A percentile compares a stretch with the other conserved stretches of the same genome.
phyloP scores from a whole-genome alignment of 2,888 invertebrate species.

The Scaptodrosophila latifasciaeformis region DNA sequence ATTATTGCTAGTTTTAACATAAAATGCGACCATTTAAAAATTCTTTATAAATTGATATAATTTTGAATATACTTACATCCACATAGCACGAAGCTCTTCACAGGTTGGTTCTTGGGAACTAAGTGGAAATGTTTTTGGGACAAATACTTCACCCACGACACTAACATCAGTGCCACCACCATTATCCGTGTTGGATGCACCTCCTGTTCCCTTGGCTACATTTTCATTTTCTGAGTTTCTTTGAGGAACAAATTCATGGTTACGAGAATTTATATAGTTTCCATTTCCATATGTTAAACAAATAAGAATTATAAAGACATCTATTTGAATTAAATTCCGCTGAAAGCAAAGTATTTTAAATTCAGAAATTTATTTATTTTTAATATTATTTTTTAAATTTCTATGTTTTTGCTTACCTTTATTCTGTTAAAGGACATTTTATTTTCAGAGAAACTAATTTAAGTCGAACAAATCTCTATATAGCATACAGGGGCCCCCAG shows the following conservation, averaged over 20 bases:
- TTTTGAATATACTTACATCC: constrained; percentile 78
- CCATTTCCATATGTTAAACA: constrained; percentile 29
- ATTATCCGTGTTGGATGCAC: constrained; percentile 10
- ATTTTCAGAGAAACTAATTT: no score
- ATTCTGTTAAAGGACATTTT: no score
- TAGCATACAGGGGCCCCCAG: no score
- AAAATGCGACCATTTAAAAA: neutral
- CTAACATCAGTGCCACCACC: constrained; percentile 21
- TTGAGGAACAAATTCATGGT: constrained; percentile 31
- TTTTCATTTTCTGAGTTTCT: constrained; percentile 32
- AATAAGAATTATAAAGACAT: constrained; percentile 36
- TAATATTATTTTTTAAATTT: no score
- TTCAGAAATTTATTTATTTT: no score
- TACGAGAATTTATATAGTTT: constrained; percentile 38
- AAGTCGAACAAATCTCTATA: no score
- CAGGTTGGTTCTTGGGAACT: constrained; percentile 83
- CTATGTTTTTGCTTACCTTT: no score
- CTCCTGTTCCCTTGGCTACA: constrained; percentile 33
- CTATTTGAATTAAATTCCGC: constrained; percentile 22
- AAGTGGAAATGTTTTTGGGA: constrained; percentile 67
- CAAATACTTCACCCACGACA: constrained; percentile 66
- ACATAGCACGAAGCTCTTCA: constrained; percentile 92
- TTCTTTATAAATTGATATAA: neutral
- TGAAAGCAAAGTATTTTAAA: neutral
- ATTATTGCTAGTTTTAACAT: no score